Percentiles rank a stretch among this genome's conserved stretches.
Conservation (phyloP, 35 echinoderm and acorn worm genomes). For the Anneissia japonica region DNA sequence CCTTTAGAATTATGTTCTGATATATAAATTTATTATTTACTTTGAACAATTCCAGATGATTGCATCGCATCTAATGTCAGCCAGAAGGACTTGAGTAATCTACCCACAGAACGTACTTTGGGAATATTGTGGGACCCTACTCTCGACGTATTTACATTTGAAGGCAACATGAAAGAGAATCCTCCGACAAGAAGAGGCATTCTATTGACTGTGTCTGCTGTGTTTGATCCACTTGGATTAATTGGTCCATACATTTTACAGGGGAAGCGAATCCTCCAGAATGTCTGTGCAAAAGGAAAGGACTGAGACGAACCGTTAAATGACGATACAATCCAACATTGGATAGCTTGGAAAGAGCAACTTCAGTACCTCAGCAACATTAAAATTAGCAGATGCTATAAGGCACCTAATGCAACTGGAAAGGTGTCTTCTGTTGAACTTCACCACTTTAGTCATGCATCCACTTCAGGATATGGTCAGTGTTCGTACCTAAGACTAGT, state of each 20-base stretch:
- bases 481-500: slow-evolving; percentile 49
- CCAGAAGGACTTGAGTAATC: slow-evolving; percentile 17
- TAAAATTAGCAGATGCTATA: slow-evolving; percentile 45
- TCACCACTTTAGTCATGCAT: slow-evolving; percentile 76
- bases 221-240: not conserved
- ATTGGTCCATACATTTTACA: not conserved
- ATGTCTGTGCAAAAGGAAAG: not conserved
- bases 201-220: slow-evolving; percentile 32
- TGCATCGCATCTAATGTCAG: not conserved
- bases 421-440: slow-evolving; percentile 34
- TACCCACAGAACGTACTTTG: slow-evolving; percentile 41
- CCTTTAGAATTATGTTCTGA: too few species aligned
- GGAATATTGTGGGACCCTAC: slow-evolving; percentile 39
- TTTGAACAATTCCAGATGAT: slow-evolving; percentile 32
- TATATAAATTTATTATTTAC: too few species aligned
- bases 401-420: not conserved
- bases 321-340: not conserved
- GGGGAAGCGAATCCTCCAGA: slow-evolving; percentile 27
- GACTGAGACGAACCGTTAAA: slow-evolving; percentile 37
- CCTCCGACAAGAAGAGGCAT: slow-evolving; percentile 51
- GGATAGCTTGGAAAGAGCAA: slow-evolving; percentile 3
- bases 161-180: slow-evolving; percentile 12
- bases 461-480: slow-evolving; percentile 40
- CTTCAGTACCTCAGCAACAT: not conserved
- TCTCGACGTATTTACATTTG: slow-evolving; percentile 30